Evolutionary conservation across 1,140 invertebrate genomes (phyloP).

Genomic region (Phymastichus coffea): DNA sequence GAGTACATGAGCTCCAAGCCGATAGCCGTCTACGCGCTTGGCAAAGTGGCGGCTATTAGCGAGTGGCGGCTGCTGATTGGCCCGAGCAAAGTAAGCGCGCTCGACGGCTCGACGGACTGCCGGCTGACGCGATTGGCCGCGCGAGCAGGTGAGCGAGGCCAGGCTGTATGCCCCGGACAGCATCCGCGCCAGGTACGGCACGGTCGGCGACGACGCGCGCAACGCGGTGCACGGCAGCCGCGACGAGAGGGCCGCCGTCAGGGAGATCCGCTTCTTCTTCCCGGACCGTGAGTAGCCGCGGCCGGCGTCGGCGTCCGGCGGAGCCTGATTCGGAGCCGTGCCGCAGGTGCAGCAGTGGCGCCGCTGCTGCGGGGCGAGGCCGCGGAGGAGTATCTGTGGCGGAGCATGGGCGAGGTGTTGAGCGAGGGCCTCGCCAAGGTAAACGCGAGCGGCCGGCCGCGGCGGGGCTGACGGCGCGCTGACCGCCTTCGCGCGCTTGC

Average conservation of each 20-base stretch:
- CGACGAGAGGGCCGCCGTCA: constrained; percentile 66
- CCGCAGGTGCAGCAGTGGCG: too few species aligned
- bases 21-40: constrained; percentile 69
- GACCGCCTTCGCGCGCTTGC: neutral
- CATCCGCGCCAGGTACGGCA: constrained; percentile 71
- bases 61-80: constrained; percentile 73
- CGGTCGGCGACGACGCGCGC: constrained; percentile 62
- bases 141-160: neutral
- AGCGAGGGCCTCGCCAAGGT: constrained; percentile 69
- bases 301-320: too few species aligned
- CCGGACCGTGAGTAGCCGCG: constrained; percentile 66
- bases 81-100: constrained; percentile 56
- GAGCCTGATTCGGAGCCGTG: too few species aligned
- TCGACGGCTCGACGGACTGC: neutral
- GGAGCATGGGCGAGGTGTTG: constrained; percentile 65
- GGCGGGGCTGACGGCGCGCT: neutral
- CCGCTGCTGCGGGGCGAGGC: too few species aligned
- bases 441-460: constrained; percentile 3
- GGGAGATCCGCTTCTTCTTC: constrained; percentile 89
- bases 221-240: constrained; percentile 85
- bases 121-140: neutral
- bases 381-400: constrained; percentile 69
- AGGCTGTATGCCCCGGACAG: constrained; percentile 70
- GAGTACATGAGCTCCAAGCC: constrained; percentile 75
- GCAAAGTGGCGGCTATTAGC: constrained; percentile 66